These are phyloP conservation scores for Rattus norvegicus DNA, from an alignment of 2,113 vertebrate species.

Conservation along the genomic window DNA sequence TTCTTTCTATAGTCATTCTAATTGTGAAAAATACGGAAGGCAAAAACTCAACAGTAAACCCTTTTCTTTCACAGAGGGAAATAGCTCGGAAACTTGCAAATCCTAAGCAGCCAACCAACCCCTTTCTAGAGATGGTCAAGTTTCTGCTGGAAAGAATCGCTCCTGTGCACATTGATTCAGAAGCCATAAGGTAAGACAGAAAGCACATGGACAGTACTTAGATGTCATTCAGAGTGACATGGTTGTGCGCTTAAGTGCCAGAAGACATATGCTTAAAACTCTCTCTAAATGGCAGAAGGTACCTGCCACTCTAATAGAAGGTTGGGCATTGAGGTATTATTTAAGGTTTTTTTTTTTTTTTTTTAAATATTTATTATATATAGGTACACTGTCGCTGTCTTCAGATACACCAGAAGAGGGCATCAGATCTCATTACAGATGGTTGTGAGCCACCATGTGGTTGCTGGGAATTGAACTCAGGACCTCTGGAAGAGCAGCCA, in stretches of 20 bases:
- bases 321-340: neutral
- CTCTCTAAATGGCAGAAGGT: neutral
- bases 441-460: no score
- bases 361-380: no score
- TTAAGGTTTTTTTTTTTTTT: neutral
- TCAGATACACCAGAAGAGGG: no score
- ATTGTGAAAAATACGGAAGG: conserved; percentile 47
- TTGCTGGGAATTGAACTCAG: no score
- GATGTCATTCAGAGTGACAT: neutral
- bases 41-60: conserved; percentile 59
- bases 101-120: conserved; percentile 99
- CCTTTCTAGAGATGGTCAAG: conserved; percentile 99
- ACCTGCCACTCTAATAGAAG: neutral
- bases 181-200: conserved; percentile 96
- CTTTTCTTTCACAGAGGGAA: conserved; percentile 91
- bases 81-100: conserved; percentile 98
- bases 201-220: conserved; percentile 26
- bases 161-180: conserved; percentile 99
- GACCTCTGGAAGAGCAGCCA: no score
- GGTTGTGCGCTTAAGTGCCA: conserved; percentile 1
- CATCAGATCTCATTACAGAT: no score
- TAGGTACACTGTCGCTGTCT: no score
- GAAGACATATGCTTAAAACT: neutral
- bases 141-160: conserved; percentile 99
- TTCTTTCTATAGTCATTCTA: conserved; percentile 37